Evolutionary conservation across 2,113 vertebrate species (phyloP).

Genomic region (Hylia prasina): DNA sequence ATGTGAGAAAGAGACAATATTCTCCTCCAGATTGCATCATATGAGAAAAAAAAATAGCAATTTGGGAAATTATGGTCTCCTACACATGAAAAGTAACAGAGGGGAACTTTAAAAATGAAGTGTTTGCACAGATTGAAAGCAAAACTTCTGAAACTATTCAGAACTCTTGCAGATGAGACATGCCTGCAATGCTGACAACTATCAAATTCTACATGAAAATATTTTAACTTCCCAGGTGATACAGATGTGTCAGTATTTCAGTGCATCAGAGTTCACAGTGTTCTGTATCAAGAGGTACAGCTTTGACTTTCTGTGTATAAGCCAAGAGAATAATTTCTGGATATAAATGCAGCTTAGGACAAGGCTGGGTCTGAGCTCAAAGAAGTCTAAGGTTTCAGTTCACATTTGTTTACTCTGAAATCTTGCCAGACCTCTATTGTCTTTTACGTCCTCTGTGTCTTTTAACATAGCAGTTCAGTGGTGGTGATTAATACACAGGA

Average conservation of each 20-base stretch:
- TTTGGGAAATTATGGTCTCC: neutral
- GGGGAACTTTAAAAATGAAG: constrained; percentile 10
- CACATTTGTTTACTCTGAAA: constrained; percentile 15
- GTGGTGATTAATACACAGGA: neutral
- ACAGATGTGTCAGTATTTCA: neutral
- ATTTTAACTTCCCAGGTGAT: neutral
- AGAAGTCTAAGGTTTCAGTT: neutral
- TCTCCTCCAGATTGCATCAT: neutral
- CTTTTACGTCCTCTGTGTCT: neutral
- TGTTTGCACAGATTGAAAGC: neutral
- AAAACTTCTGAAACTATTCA: neutral
- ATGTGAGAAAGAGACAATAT: neutral
- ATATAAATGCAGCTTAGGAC: neutral
- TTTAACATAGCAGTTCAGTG: neutral
- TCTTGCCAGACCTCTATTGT: neutral
- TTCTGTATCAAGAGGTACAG: neutral
- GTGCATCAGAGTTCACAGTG: neutral
- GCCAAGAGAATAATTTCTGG: neutral
- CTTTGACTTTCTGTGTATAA: neutral
- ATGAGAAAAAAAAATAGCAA: neutral
- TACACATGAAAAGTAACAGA: neutral
- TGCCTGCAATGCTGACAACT: neutral
- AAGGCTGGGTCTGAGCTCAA: constrained; percentile 13
- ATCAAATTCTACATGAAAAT: neutral
- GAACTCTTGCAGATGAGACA: neutral